Evolutionary conservation across 2,797 vertebrate species (phyloP), one percentile per base, ranked within the genome.

Genomic region (Myotis findleyi): DNA sequence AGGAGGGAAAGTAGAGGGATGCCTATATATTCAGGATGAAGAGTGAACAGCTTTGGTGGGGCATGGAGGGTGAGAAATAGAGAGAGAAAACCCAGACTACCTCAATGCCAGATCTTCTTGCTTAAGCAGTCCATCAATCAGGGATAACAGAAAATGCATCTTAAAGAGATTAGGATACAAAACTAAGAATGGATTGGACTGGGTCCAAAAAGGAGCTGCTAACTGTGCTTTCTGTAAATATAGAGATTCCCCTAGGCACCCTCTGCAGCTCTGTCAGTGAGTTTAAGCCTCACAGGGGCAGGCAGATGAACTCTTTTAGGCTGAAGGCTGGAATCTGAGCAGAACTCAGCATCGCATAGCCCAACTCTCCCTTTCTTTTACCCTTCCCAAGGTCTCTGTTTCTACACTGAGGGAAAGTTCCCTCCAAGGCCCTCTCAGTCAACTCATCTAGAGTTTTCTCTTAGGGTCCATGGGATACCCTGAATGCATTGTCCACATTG

Each of bases 161-260:
- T 85, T 73, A 80, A 76, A 82, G 57, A 88, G 72, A 86, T 55
- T 38, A 64, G 49, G 14, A 68, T 53, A 27, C 27, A 69, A 81
- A 57, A 75, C 38, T 33, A 55, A 55, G 27, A 51, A 94, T 44
- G 41, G 33, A 41, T 49, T 72, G 62, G 53, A 49, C 3, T 44
- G 21, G 5, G 7, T 21, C 75, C 79, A 49, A n/a, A 80, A 53
- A 55, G 57, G 3, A 23, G 5, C 44, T 91, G 87, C 53, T 47
- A 27, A 73, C 18, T 1, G 30, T 57, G 69, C 33, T 93, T 88
- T 91, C 62, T 12, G 1, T 83, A 73, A 73, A 83, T 6, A 16
- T 0, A 51, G 64, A 25, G 27, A 2, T n/a, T 80, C 82, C 33
- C 13, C 23, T 33, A 66, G 33, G 27, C 16, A 18, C 8, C 20